Percentiles rank a stretch among this genome's conserved stretches.
phyloP scores from a whole-genome alignment of 2,888 invertebrate genomes.

The Acanthosoma haemorrhoidale region DNA sequence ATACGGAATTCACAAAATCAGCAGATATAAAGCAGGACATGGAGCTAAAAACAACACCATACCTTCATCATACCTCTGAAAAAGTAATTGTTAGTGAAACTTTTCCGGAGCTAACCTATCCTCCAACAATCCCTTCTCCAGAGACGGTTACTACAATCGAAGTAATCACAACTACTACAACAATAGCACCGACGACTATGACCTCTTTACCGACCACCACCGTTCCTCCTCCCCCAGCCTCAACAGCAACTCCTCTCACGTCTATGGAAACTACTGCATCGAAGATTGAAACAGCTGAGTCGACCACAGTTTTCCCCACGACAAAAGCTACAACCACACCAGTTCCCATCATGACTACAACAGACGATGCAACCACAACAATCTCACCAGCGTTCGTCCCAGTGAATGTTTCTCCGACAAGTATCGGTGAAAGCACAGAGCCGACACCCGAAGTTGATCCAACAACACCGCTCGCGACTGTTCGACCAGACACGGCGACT shows the following conservation, averaged over 20 bases:
- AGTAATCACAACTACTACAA: background rate
- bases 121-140: background rate
- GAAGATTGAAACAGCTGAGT: background rate
- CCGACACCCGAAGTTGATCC: no score
- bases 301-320: background rate
- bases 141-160: background rate
- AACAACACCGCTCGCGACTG: background rate
- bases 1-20: no score
- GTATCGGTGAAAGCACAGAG: no score
- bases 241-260: no score
- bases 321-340: background rate
- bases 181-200: background rate
- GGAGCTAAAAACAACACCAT: no score
- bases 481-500: background rate
- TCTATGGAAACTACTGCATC: no score
- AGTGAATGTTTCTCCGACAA: background rate
- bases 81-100: no score
- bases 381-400: background rate
- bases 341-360: background rate
- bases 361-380: background rate
- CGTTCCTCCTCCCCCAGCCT: no score
- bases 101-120: no score
- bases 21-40: no score
- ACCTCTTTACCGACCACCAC: background rate
- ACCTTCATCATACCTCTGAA: background rate